These are phyloP conservation scores for Bostrychus sinensis DNA, from an alignment of 2,113 vertebrate genomes.

Conservation along the genomic window DNA sequence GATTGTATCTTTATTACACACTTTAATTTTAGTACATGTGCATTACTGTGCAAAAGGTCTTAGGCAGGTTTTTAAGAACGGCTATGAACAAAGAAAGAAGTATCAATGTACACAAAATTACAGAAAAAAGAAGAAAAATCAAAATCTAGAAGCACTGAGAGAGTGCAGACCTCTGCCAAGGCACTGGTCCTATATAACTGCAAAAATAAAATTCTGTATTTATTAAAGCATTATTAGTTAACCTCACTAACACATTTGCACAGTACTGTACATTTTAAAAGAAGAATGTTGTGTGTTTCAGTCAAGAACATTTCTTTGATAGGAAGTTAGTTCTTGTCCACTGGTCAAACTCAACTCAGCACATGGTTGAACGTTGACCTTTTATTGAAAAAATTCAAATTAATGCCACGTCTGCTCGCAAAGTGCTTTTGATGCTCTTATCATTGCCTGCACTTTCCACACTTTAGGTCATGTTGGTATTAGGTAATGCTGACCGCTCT, in stretches of 20 bases:
- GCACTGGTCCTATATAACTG: no score
- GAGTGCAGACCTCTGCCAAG: no score
- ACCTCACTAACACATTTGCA: no score
- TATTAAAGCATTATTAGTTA: no score
- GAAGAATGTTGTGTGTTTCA: no score
- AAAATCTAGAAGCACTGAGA: no score
- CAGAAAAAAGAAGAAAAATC: background rate
- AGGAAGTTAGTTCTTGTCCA: background rate
- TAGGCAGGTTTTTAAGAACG: background rate
- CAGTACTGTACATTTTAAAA: no score
- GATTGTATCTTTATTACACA: background rate
- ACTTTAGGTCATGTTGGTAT: slow-evolving; percentile 48
- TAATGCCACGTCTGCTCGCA: background rate
- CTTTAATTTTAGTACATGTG: background rate
- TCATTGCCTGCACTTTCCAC: slow-evolving; percentile 22
- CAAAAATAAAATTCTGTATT: no score
- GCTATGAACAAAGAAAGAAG: no score
- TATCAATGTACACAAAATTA: background rate
- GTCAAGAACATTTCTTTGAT: background rate
- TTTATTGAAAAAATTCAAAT: slow-evolving; percentile 12
- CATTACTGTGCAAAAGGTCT: background rate
- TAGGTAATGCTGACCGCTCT: slow-evolving; percentile 46
- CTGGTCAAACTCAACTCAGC: background rate
- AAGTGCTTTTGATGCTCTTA: slow-evolving; percentile 23
- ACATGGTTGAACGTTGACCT: background rate